Base-by-base conservation (phyloP, 1,140 invertebrate species). In the Asbolus verrucosus region DNA sequence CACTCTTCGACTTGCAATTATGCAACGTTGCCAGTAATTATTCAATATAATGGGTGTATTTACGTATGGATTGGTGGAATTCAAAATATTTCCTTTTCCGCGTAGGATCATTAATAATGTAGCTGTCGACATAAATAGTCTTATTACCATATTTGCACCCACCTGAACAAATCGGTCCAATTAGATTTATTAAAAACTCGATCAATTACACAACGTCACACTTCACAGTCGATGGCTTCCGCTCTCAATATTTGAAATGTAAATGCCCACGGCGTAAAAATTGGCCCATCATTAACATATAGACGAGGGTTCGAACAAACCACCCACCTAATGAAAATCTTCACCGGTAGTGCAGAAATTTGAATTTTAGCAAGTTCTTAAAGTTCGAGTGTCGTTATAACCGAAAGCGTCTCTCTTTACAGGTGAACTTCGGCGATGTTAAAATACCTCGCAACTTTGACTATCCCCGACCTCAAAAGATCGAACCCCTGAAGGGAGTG, bases 371-470 rank as follows among this genome's bases (percentile, higher is more conserved):
- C n/a, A n/a, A n/a, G n/a, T n/a, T n/a, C n/a, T n/a, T n/a, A n/a
- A n/a, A n/a, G n/a, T n/a, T n/a, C n/a, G n/a, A n/a, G n/a, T n/a
- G n/a, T n/a, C n/a, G n/a, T n/a, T n/a, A n/a, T n/a, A n/a, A n/a
- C n/a, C n/a, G n/a, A n/a, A n/a, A n/a, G n/a, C n/a, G n/a, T n/a
- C n/a, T n/a, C n/a, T n/a, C n/a, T 43, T 79, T 81, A 0, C 81
- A 94, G 92, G 91, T 93, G n/a, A 94, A 95, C 82, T 96, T 97
- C 76, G 94, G 93, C 8, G 92, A 95, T 73, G 89, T 96, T 14
- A 88, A 87, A 75, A 92, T 96, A 72, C 90, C 92, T 0, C 85
- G 85, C 65, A 87, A 86, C 71, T 85, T 95, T 76, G 92, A 95
- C 78, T 94, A 88, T 77, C 93, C 94, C 0, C 87, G 89, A 73